A percentile compares a stretch with the other conserved stretches of the same genome.
These are phyloP conservation scores for Pipra filicauda DNA, from an alignment of 2,113 vertebrate genomes.

Conservation along the genomic window DNA sequence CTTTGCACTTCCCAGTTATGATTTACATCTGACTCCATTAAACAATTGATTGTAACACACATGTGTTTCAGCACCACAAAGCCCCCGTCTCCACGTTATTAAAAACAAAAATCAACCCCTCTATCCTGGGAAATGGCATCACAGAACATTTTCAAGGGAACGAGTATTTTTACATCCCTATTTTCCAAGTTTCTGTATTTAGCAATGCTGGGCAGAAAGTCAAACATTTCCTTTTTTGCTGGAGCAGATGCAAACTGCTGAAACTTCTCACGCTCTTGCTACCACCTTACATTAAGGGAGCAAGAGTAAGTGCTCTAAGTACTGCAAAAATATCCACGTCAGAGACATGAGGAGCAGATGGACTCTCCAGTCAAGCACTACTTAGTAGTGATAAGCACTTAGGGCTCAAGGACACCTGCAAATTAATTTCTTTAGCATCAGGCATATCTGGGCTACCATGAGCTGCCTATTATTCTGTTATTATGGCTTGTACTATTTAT, in stretches of 20 bases:
- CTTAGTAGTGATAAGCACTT: not conserved
- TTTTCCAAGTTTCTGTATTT: conserved; percentile 52
- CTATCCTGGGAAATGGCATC: conserved; percentile 39
- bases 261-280: conserved; percentile 62
- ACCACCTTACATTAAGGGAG: conserved; percentile 5
- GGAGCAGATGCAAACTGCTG: conserved; percentile 12
- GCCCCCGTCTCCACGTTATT: not conserved
- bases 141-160: conserved; percentile 46
- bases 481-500: not conserved
- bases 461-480: not conserved
- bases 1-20: not conserved
- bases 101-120: not conserved
- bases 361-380: not conserved
- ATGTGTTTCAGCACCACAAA: not conserved
- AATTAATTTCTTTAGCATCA: not conserved
- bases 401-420: not conserved
- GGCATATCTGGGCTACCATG: not conserved
- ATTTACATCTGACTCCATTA: not conserved
- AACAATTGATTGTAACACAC: not conserved
- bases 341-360: not conserved
- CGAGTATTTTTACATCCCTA: conserved; percentile 14
- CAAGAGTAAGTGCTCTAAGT: not conserved
- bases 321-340: not conserved
- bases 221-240: conserved; percentile 51
- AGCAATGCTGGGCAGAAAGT: conserved; percentile 52